These are phyloP conservation scores for Entomobrya multifasciata DNA, from an alignment of 2,888 invertebrate genomes.

Conservation along the genomic window DNA sequence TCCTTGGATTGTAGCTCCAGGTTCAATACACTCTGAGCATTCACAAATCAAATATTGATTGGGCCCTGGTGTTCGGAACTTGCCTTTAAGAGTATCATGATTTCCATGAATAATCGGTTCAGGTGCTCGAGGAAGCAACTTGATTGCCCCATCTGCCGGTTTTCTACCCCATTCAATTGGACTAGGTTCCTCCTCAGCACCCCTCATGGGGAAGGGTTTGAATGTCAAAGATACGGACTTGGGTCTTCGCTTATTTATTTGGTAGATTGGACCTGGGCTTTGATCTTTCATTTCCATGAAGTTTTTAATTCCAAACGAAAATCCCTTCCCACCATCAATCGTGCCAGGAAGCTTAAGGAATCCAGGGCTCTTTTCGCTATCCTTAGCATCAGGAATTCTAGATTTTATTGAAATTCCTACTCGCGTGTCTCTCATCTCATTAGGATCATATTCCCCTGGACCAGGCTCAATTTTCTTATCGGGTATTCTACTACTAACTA, in stretches of 20 bases:
- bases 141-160: slow-evolving; percentile 49
- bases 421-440: slow-evolving; percentile 40
- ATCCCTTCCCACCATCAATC: slow-evolving; percentile 60
- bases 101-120: slow-evolving; percentile 52
- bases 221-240: slow-evolving; percentile 74
- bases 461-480: slow-evolving; percentile 57
- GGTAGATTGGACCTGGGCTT: slow-evolving; percentile 72
- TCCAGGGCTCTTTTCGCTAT: slow-evolving; percentile 47
- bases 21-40: slow-evolving; percentile 26
- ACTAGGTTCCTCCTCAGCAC: slow-evolving; percentile 57
- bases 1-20: slow-evolving; percentile 56
- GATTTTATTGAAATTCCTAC: slow-evolving; percentile 70
- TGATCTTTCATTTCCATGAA: slow-evolving; percentile 52
- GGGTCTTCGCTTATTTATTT: slow-evolving; percentile 23
- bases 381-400: slow-evolving; percentile 50
- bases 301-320: slow-evolving; percentile 66
- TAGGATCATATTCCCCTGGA: slow-evolving; percentile 68
- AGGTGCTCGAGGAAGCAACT: slow-evolving; percentile 60
- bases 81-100: slow-evolving; percentile 46
- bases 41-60: slow-evolving; percentile 57
- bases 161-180: slow-evolving; percentile 64
- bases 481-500: slow-evolving; percentile 44
- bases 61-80: slow-evolving; percentile 55
- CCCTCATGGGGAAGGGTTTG: slow-evolving; percentile 67
- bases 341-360: slow-evolving; percentile 42